Base-by-base conservation (phyloP, 1,140 invertebrate genomes). In the Mya arenaria region DNA sequence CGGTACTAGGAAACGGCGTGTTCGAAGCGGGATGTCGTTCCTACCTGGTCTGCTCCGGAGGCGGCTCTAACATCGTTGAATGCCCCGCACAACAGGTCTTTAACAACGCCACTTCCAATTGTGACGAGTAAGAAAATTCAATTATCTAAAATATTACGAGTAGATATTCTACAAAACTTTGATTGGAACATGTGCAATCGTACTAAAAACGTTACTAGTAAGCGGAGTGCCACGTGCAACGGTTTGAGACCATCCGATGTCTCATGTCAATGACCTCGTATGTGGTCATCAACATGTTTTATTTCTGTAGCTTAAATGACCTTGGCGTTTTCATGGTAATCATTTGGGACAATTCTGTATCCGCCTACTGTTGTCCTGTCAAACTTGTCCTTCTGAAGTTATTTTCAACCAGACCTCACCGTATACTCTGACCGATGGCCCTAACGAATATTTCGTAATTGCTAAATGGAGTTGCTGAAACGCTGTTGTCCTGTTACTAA, bases 21-120 rank as follows among this genome's bases (percentile, higher is more conserved):
- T 86, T 84, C 52, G 85, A 88, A 48, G 58, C 72, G 15, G 85
- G 87, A 2, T 88, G 85, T 66, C 60, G 68, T n/a, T 82, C 84
- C 0, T 88, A 75, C 60, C 39, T 72, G 1, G 60, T 39, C 36
- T 88, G 87, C 68, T 23, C 37, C 0, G 52, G 56, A 5, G 81
- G 85, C 15, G 15, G 69, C 28, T 52, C 39, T 10, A 75, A 63
- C 3, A 81, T 86, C 0, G 79, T 69, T 28, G 79, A 83, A n/a
- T 88, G 86, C 34, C 63, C 71, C 4, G 25, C 15, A n/a, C 30
- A 68, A 23, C 41, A 62, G 37, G 86, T 85, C 10, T 88, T 80
- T 63, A 83, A 86, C 65, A 66, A 58, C 5, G 55, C 48, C 36
- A 83, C 81, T 15, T 66, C 71, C 63, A 30, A 52, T 13, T 88